Conservation (phyloP, 2,888 invertebrate species). For the Hypena proboscidalis region DNA sequence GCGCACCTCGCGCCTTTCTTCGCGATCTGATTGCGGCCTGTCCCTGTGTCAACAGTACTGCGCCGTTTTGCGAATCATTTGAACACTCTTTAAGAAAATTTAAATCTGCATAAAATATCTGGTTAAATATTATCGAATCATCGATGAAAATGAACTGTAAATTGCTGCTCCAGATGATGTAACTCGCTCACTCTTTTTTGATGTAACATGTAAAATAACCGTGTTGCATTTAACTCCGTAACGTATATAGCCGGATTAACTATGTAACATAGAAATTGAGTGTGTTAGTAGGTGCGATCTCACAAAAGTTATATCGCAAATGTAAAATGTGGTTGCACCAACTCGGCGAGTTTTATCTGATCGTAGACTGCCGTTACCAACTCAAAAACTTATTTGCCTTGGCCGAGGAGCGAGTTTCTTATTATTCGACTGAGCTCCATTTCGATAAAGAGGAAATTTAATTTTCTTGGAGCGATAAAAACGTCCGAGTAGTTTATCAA, state of each 20-base stretch:
- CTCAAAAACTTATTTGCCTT: conserved; percentile 56
- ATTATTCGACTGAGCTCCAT: conserved; percentile 34
- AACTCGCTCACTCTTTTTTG: too few species aligned
- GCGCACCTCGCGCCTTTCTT: conserved; percentile 34
- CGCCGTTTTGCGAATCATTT: conserved; percentile 40
- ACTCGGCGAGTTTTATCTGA: conserved; percentile 59
- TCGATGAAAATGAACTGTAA: conserved; percentile 1
- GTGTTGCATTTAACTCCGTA: not conserved
- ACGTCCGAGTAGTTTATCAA: conserved; percentile 38
- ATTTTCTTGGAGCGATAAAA: conserved; percentile 44
- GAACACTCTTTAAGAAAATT: conserved; percentile 27
- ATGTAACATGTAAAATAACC: conserved; percentile 1
- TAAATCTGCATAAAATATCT: conserved; percentile 13
- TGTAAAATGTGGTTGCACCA: conserved; percentile 45
- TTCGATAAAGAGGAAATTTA: conserved; percentile 44
- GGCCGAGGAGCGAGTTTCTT: conserved; percentile 44
- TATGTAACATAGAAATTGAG: not conserved
- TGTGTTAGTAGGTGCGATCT: conserved; percentile 9
- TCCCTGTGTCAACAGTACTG: conserved; percentile 37
- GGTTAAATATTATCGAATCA: conserved; percentile 9
- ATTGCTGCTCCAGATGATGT: too few species aligned
- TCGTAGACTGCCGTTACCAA: conserved; percentile 45
- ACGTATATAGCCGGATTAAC: not conserved
- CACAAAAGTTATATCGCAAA: conserved; percentile 19
- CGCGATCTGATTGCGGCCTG: conserved; percentile 59